phyloP scores from a whole-genome alignment of 64 coral and sea anemone genomes.

The Stylophora pistillata region DNA sequence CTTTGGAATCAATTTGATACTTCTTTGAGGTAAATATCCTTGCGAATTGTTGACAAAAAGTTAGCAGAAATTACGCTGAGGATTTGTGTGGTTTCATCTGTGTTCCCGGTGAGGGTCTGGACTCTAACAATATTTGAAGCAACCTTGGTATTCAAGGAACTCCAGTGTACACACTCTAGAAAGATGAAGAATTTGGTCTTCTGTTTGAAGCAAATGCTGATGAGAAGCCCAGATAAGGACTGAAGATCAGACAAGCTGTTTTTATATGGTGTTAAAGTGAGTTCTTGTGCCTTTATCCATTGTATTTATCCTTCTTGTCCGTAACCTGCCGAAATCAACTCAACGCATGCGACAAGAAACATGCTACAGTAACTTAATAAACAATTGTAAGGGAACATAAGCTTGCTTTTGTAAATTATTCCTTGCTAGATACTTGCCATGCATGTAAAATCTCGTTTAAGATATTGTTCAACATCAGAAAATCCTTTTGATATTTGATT shows the following conservation, averaged over 20 bases:
- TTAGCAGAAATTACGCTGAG: neutral
- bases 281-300: neutral
- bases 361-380: neutral
- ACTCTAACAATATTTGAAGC: neutral
- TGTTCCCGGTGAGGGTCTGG: neutral
- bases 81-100: neutral
- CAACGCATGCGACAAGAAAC: neutral
- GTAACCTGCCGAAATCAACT: too few relatives aligned
- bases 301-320: neutral
- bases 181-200: neutral
- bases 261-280: neutral
- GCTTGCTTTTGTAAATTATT: neutral
- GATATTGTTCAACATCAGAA: neutral
- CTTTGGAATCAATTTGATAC: neutral
- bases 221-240: neutral
- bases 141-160: conserved; percentile 54
- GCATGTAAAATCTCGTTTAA: neutral
- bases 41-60: neutral
- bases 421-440: neutral
- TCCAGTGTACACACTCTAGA: neutral
- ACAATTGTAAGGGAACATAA: neutral
- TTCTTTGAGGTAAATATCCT: neutral
- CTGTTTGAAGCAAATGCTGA: neutral
- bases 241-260: neutral
- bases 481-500: neutral